These are phyloP conservation scores for Diogma glabrata DNA, from an alignment of 2,888 invertebrate species.

Conservation along the genomic window DNA sequence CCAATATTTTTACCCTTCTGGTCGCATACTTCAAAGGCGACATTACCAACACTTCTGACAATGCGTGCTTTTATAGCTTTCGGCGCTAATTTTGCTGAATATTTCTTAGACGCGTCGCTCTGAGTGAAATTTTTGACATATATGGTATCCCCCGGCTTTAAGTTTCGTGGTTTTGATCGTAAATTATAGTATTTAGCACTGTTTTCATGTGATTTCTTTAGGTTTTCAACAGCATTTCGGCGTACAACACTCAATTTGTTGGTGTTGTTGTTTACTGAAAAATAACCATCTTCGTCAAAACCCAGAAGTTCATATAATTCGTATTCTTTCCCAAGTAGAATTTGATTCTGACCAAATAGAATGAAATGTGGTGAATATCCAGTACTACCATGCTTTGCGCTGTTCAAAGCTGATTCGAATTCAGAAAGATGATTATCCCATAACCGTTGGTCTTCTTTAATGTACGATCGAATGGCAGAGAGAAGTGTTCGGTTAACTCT, in stretches of 20 bases:
- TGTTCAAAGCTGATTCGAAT: not conserved
- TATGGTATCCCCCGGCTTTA: not conserved
- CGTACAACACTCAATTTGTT: not conserved
- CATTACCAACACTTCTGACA: not conserved
- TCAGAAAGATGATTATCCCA: not conserved
- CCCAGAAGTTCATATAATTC: not conserved
- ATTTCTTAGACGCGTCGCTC: not conserved
- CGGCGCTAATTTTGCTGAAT: not conserved
- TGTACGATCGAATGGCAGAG: not conserved
- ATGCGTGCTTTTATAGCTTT: not conserved
- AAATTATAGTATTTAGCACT: slow-evolving; percentile 5
- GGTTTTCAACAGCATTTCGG: not conserved
- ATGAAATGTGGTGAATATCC: not conserved
- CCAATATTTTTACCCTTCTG: not conserved
- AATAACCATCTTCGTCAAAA: not conserved
- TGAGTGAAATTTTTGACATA: not conserved
- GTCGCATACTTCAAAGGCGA: not conserved
- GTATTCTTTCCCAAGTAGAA: not conserved
- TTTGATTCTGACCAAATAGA: not conserved
- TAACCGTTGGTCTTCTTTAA: not conserved
- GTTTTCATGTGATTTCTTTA: not conserved
- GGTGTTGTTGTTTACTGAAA: not conserved
- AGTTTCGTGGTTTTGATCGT: not conserved
- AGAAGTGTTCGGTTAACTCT: not conserved
- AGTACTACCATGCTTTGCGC: not conserved